These are phyloP conservation scores for Mayetiola destructor DNA, from an alignment of 2,888 invertebrate genomes.

Conservation along the genomic window DNA sequence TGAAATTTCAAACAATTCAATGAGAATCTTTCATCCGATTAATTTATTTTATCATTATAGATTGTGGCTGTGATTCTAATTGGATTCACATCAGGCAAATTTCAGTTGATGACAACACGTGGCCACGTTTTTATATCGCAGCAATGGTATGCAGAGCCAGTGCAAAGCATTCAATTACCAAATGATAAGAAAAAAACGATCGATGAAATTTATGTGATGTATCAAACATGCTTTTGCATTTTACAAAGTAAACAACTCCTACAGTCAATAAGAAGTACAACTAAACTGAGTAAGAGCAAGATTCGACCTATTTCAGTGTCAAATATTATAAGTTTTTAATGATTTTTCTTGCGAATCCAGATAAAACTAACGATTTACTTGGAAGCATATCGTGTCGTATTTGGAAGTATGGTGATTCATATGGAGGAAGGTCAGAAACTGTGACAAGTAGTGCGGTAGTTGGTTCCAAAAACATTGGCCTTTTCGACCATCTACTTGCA, in stretches of 20 bases:
- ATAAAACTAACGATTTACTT: neutral
- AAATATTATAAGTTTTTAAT: too few species aligned
- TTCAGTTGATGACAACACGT: constrained; percentile 79
- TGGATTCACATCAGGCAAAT: constrained; percentile 71
- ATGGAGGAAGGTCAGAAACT: neutral
- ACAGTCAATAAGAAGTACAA: constrained; percentile 45
- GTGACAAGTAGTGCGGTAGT: constrained; percentile 49
- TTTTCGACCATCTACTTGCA: constrained; percentile 74
- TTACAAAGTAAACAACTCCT: constrained; percentile 56
- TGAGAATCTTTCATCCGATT: neutral
- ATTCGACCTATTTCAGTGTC: too few species aligned
- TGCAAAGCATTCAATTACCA: constrained; percentile 66
- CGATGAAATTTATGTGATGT: constrained; percentile 38
- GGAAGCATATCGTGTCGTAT: constrained; percentile 49
- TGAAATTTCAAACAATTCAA: neutral
- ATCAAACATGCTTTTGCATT: constrained; percentile 58
- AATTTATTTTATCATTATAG: constrained; percentile 31
- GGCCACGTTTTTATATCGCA: constrained; percentile 70
- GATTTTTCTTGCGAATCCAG: neutral
- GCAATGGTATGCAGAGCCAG: constrained; percentile 67
- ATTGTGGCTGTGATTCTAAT: constrained; percentile 68
- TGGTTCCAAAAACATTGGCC: constrained; percentile 42
- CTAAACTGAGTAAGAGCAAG: constrained; percentile 1
- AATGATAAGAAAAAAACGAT: constrained; percentile 33
- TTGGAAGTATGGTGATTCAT: constrained; percentile 54